Evolutionary conservation across 2,888 invertebrate genomes (phyloP).

Genomic region (Sipunculus nudus): DNA sequence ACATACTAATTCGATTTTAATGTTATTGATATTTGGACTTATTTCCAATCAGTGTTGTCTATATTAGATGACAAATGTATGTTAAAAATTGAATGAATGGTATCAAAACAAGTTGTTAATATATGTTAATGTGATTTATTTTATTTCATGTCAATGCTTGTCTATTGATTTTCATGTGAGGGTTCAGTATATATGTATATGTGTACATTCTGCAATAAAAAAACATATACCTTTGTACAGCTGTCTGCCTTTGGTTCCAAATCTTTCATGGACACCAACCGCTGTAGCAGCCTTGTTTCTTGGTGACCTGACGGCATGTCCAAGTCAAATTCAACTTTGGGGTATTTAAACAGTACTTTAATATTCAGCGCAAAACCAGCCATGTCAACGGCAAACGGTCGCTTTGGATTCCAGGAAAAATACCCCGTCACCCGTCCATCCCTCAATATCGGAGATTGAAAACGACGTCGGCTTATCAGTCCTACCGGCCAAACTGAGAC

Average conservation of each 20-base stretch:
- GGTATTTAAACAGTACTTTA: conserved; percentile 55
- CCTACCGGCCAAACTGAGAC: conserved; percentile 95
- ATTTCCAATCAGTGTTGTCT: no score
- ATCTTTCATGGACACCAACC: conserved; percentile 78
- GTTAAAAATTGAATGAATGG: no score
- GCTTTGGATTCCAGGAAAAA: conserved; percentile 83
- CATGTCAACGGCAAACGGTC: conserved; percentile 98
- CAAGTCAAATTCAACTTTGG: conserved; percentile 59
- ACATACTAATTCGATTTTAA: no score
- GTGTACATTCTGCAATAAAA: no score
- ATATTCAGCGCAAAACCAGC: conserved; percentile 87
- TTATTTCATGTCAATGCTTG: no score
- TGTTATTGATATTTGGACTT: no score
- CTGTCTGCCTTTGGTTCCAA: conserved; percentile 90
- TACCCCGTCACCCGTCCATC: conserved; percentile 76
- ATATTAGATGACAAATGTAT: no score
- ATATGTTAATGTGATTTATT: no score
- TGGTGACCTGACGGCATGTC: no score
- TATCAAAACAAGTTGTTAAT: no score
- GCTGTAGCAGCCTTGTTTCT: conserved; percentile 75
- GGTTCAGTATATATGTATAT: no score
- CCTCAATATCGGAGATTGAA: conserved; percentile 84
- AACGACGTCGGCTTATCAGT: conserved; percentile 91
- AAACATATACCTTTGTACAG: conserved; percentile 79
- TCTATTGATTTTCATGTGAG: no score